Evolutionary conservation across 2,113 vertebrate species (phyloP).

Genomic region (Passer domesticus): DNA sequence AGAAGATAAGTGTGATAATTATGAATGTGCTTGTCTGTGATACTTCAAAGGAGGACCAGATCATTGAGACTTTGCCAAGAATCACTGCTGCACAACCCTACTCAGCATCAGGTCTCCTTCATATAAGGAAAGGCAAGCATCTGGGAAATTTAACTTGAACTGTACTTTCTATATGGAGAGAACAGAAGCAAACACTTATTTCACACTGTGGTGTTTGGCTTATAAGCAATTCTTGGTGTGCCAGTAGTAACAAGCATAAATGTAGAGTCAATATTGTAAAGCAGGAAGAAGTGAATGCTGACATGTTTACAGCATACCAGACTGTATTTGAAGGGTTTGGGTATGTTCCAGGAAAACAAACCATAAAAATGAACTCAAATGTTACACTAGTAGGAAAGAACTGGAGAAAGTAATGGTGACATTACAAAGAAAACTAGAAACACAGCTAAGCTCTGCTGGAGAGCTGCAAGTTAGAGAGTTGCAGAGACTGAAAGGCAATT

Average conservation of each 20-base stretch:
- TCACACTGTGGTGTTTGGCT: not conserved
- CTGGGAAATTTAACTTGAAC: not conserved
- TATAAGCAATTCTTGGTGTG: slow-evolving; percentile 32
- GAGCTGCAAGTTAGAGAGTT: not conserved
- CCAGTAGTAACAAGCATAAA: slow-evolving; percentile 58
- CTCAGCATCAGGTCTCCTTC: not conserved
- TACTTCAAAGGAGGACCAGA: not conserved
- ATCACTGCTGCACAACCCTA: not conserved
- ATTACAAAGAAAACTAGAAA: slow-evolving; percentile 6
- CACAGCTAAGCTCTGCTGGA: not conserved
- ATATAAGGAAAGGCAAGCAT: not conserved
- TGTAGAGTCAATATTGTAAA: slow-evolving; percentile 61
- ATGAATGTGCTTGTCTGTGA: not conserved
- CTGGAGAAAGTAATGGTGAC: not conserved
- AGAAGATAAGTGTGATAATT: not conserved
- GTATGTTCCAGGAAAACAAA: slow-evolving; percentile 59
- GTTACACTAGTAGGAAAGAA: slow-evolving; percentile 7
- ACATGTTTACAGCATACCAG: slow-evolving; percentile 63
- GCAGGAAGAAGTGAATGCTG: slow-evolving; percentile 40
- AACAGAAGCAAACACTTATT: slow-evolving; percentile 24
- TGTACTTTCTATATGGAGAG: not conserved
- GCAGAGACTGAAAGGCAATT: not conserved
- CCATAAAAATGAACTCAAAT: slow-evolving; percentile 41
- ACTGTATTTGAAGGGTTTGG: slow-evolving; percentile 49
- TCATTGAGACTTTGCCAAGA: not conserved